phyloP scores from a whole-genome alignment of 2,888 invertebrate species.

The Drosophila barbarae region DNA sequence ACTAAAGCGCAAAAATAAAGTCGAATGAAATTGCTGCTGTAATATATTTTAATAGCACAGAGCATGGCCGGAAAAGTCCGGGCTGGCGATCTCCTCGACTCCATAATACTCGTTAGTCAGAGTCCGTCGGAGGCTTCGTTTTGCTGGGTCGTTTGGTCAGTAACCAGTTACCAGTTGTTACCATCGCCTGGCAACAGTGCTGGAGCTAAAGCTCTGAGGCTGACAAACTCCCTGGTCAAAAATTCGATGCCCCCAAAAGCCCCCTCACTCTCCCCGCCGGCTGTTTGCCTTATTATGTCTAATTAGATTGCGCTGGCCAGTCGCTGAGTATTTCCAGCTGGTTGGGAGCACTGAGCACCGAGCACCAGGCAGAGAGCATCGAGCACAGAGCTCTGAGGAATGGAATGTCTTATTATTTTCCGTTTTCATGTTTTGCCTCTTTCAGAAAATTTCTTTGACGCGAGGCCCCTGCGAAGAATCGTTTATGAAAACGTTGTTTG shows the following conservation, averaged over 20 bases:
- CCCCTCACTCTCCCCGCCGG: slow-evolving; percentile 27
- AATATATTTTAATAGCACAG: slow-evolving; percentile 70
- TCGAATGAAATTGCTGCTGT: slow-evolving; percentile 71
- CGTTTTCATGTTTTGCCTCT: slow-evolving; percentile 19
- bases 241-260: slow-evolving; percentile 11
- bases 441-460: slow-evolving; percentile 15
- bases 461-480: slow-evolving; percentile 19
- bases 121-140: slow-evolving; percentile 22
- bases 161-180: slow-evolving; percentile 1
- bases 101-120: slow-evolving; percentile 19
- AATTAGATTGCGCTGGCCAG: slow-evolving; percentile 63
- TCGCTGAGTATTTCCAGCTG: slow-evolving; percentile 25
- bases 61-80: slow-evolving; percentile 41
- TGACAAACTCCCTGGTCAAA: slow-evolving; percentile 36
- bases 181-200: slow-evolving; percentile 20
- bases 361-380: background rate
- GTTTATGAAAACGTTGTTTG: slow-evolving; percentile 28
- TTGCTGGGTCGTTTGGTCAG: slow-evolving; percentile 38
- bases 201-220: slow-evolving; percentile 42
- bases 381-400: slow-evolving; percentile 13
- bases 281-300: slow-evolving; percentile 69
- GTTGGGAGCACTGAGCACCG: slow-evolving; percentile 7
- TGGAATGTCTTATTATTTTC: slow-evolving; percentile 40
- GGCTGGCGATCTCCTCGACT: slow-evolving; percentile 33
- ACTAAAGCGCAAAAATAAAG: slow-evolving; percentile 68